Percentiles rank a stretch among this genome's conserved stretches.
Conservation (phyloP, 2,797 vertebrate genomes). For the Brotogeris chrysoptera region DNA sequence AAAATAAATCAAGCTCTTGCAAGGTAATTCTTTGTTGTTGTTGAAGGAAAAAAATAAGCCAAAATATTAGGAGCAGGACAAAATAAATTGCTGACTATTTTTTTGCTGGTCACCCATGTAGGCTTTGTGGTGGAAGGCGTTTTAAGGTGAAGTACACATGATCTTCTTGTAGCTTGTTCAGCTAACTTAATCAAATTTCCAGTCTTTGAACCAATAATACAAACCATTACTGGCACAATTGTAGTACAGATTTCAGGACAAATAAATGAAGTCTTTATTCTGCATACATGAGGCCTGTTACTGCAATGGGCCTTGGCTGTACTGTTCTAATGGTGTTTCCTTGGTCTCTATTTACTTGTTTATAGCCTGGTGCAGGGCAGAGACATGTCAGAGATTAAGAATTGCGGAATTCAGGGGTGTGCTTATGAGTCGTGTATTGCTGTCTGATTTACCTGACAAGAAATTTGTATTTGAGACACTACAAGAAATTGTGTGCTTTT, state of each 20-base stretch:
- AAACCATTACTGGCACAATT: neutral
- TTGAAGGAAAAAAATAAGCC: rapidly evolving
- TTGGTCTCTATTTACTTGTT: neutral
- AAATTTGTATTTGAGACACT: neutral
- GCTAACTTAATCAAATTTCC: neutral
- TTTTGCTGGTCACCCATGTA: rapidly evolving
- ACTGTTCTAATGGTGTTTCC: neutral
- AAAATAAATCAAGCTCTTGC: neutral
- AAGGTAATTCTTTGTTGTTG: neutral
- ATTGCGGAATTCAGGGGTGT: neutral
- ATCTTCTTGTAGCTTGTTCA: neutral
- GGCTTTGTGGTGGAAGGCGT: neutral
- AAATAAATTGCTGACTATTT: neutral
- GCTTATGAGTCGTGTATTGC: neutral
- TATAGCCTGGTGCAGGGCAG: neutral
- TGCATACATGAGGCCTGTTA: neutral
- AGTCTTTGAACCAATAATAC: neutral
- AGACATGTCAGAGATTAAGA: neutral
- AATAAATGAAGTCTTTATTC: neutral
- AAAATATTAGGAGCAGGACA: neutral
- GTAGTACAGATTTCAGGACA: neutral
- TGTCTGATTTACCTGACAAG: neutral
- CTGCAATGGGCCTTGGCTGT: neutral
- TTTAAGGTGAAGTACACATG: neutral
- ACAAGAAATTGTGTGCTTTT: neutral